Evolutionary conservation across 2,113 vertebrate genomes (phyloP).

Genomic region (Clarias magur): DNA sequence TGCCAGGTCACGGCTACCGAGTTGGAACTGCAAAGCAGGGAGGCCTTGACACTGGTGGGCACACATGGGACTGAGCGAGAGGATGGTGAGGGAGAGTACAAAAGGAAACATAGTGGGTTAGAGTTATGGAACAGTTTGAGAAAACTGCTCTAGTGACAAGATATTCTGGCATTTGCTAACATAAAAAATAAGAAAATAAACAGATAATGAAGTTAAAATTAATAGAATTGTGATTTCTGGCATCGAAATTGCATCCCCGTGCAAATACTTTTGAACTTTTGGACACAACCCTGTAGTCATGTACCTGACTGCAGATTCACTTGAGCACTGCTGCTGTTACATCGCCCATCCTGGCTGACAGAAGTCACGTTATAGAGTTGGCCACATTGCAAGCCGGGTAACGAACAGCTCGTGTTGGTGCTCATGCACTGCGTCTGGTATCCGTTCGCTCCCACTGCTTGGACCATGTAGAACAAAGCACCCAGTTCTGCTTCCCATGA

Average conservation of each 20-base stretch:
- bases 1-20: constrained; percentile 70
- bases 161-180: not conserved
- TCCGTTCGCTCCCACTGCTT: constrained; percentile 64
- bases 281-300: not conserved
- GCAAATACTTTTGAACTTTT: not conserved
- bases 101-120: not conserved
- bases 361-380: constrained; percentile 73
- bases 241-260: too few relatives aligned
- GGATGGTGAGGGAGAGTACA: not conserved
- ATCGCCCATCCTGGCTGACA: constrained; percentile 64
- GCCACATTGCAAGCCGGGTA: constrained; percentile 69
- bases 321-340: constrained; percentile 60
- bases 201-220: not conserved
- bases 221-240: not conserved
- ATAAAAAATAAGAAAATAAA: too few relatives aligned
- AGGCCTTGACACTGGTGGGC: constrained; percentile 62
- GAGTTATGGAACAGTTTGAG: not conserved
- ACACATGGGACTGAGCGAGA: constrained; percentile 67
- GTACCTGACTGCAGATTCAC: constrained; percentile 67
- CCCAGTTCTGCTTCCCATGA: constrained; percentile 66
- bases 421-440: constrained; percentile 60
- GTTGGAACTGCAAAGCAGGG: constrained; percentile 61
- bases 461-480: constrained; percentile 60
- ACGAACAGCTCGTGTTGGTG: constrained; percentile 56
- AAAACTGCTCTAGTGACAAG: not conserved